A percentile compares a stretch with the other conserved stretches of the same genome.
phyloP scores from a whole-genome alignment of 2,888 invertebrate genomes.

The Amphimallon solstitiale region DNA sequence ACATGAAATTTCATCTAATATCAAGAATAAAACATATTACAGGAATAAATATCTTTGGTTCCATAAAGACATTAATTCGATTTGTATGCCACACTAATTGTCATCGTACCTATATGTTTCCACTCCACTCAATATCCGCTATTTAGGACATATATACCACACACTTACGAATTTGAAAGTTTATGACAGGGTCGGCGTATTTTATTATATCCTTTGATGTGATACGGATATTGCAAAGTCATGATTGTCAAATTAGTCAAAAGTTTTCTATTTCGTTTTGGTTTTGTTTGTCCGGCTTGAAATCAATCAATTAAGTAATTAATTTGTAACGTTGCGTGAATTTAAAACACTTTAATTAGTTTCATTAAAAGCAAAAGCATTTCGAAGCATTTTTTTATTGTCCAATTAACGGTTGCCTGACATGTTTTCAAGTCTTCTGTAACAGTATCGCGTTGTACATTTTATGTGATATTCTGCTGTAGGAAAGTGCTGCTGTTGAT shows the following conservation, averaged over 20 bases:
- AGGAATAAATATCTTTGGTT: too few species aligned
- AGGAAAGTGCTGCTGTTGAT: too few species aligned
- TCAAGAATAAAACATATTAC: too few species aligned
- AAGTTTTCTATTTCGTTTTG: slow-evolving; percentile 21
- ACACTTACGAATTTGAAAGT: slow-evolving; percentile 22
- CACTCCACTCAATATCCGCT: slow-evolving; percentile 25
- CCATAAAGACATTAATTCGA: too few species aligned
- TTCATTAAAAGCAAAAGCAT: neutral
- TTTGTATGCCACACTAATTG: slow-evolving; percentile 2
- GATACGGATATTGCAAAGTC: slow-evolving; percentile 26
- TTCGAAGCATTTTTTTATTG: neutral
- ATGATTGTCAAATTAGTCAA: slow-evolving; percentile 15
- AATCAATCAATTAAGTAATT: slow-evolving; percentile 13
- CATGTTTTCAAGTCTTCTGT: too few species aligned
- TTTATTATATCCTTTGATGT: slow-evolving; percentile 22
- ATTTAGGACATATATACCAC: neutral
- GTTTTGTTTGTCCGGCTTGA: neutral
- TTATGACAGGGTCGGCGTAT: slow-evolving; percentile 8
- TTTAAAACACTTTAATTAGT: slow-evolving; percentile 17
- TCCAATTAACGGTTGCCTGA: too few species aligned
- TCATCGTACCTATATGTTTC: neutral
- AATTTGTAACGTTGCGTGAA: slow-evolving; percentile 10
- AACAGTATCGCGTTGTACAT: too few species aligned
- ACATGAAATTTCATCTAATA: too few species aligned
- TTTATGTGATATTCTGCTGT: too few species aligned